These are phyloP conservation scores for Petrolisthes cinctipes DNA, from an alignment of 2,888 invertebrate genomes.

Conservation along the genomic window DNA sequence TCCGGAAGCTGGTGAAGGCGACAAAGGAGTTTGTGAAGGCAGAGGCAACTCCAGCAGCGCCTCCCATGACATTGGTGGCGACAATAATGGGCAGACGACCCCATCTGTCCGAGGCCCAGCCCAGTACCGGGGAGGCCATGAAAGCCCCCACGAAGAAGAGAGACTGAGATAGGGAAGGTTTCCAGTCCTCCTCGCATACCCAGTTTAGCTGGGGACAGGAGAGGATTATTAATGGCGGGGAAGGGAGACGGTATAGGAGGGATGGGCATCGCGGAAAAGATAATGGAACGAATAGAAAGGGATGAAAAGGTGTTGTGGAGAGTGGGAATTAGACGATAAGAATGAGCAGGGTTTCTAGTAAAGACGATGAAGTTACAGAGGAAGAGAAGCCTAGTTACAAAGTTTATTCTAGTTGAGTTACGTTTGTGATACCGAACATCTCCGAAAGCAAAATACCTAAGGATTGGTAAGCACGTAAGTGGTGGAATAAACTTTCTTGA, in stretches of 20 bases:
- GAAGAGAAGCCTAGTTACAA: too few relatives aligned
- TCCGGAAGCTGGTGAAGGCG: slow-evolving; percentile 83
- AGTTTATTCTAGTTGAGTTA: too few relatives aligned
- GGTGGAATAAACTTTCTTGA: too few relatives aligned
- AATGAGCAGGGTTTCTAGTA: background rate
- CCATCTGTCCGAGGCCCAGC: slow-evolving; percentile 87
- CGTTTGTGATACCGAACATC: too few relatives aligned
- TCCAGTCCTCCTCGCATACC: slow-evolving; percentile 86
- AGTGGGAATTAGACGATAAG: background rate
- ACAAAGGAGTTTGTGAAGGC: slow-evolving; percentile 79
- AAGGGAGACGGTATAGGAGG: too few relatives aligned
- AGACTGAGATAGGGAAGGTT: slow-evolving; percentile 84
- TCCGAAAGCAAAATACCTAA: too few relatives aligned
- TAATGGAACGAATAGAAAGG: background rate
- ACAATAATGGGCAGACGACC: slow-evolving; percentile 87
- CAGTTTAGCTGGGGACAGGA: slow-evolving; percentile 79
- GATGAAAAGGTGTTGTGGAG: background rate
- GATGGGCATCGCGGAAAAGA: background rate
- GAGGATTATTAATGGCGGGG: too few relatives aligned
- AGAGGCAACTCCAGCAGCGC: slow-evolving; percentile 73
- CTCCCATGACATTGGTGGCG: slow-evolving; percentile 82
- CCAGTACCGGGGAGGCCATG: slow-evolving; percentile 85
- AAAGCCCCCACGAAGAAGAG: slow-evolving; percentile 91
- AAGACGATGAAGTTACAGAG: background rate
- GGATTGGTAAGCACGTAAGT: too few relatives aligned